Evolutionary conservation across 2,888 invertebrate species (phyloP), one percentile per base, ranked within the genome.

Genomic region (Leptopilina drosophilae): DNA sequence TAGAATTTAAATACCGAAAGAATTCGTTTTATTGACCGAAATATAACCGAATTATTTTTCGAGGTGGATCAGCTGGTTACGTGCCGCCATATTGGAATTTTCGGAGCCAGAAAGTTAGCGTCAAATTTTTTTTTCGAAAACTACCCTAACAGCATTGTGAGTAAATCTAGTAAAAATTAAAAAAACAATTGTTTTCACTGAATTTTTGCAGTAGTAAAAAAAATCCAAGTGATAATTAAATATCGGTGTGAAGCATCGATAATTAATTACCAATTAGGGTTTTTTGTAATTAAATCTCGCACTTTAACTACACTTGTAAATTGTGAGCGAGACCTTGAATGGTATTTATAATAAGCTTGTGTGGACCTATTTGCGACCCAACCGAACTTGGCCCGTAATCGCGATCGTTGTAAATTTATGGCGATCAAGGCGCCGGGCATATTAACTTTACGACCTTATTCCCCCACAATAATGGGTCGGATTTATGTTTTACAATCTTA

Each of bases 221-320:
- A 33, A 33, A 33, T 33, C 33, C 3, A 33, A 2, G 33, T 33
- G 33, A 3, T 3, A 5, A 20, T 20, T 20, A 20, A 20, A 77
- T 84, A 84, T 86, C 84, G 82, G 78, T 80, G 82, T 79, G 82
- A 84, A 82, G 82, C 83, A 84, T 83, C 84, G 77, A 82, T 82
- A 86, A 85, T 86, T 86, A 84, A 84, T 53, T 20, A 33, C 76
- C 66, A 77, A 78, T 78, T 82, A 82, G 82, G 83, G 80, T 80
- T 81, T 1, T 82, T 79, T 77, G 77, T 80, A 83, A 79, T 84
- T 82, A 84, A 33, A 33, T 1, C 85, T 82, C 81, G 81, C 82
- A 64, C 65, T 78, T 80, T 8, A 42, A 42, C 7, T 42, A 8
- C 8, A 20, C 20, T 1, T 20, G 1, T 42, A 83, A 79, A 78